Evolutionary conservation across 2,888 invertebrate species (phyloP), one percentile per base, ranked within the genome.

Genomic region (Drosophila anceps): DNA sequence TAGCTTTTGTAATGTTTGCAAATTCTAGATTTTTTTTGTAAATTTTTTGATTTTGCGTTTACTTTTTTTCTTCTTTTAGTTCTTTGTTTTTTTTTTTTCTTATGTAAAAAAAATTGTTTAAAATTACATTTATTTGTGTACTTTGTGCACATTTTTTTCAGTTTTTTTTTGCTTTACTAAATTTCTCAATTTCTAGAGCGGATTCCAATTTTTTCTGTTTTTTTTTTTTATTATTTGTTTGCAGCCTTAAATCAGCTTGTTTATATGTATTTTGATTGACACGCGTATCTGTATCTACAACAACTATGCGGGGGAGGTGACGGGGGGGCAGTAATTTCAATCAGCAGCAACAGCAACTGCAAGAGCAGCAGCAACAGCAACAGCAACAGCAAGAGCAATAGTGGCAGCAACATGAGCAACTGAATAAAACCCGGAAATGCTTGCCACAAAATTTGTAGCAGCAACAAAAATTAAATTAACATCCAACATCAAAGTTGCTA

Each of bases 391-490:
- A 41, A 6, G 0, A 18, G 20, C 43, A 43, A 1, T 9, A 48
- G 43, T 58, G 63, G 10, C 39, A 67, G 31, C 67, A 61, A 54
- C 48, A 37, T 48, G 15, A 73, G 29, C 67, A 61, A 39, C 44
- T 41, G 27, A 46, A 41, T 48, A 67, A 66, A 58, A 51, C 41
- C 44, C 44, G 41, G 8, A 67, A 69, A 57, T 54, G 68, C 29
- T 63, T 76, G 68, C 73, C 84, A 69, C 76, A 80, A 80, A 79
- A 88, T 72, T 73, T 73, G 77, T 62, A 80, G 62, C 67, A 90
- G 50, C 73, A 81, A 81, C 76, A 81, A 77, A 87, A 88, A 90
- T 80, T 86, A 83, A 90, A 90, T 85, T 80, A 82, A 78, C 88
- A 87, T 86, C 79, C 50, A 76, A 69, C 79, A 81, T 79, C 74